Percentiles rank a stretch among this genome's conserved stretches.
Evolutionary conservation across 2,797 vertebrate species (phyloP).

Genomic region (Paguma larvata): DNA sequence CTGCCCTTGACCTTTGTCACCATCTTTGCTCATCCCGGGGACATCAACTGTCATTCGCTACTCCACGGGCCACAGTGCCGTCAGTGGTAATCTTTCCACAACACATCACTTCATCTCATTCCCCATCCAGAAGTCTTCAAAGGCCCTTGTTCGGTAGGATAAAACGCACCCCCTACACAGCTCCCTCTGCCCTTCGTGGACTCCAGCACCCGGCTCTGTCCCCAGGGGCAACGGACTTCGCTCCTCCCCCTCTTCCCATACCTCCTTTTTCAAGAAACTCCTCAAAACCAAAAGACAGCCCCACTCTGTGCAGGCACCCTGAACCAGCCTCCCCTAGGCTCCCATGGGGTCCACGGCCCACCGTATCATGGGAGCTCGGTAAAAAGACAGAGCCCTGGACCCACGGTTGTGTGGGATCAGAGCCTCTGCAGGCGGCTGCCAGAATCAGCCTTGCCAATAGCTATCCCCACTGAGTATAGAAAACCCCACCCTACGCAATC

Average conservation of each 20-base stretch:
- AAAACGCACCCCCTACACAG: not conserved
- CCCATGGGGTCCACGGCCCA: accelerated
- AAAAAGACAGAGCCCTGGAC: not conserved
- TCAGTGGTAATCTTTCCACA: not conserved
- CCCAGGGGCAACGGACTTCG: not conserved
- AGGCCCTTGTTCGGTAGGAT: not conserved
- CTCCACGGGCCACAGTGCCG: accelerated
- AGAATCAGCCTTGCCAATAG: not conserved
- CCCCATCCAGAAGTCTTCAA: not conserved
- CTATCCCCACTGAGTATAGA: not conserved
- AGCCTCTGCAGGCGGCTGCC: not conserved
- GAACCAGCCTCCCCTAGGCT: not conserved
- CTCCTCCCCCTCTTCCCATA: not conserved
- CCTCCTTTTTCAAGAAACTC: not conserved
- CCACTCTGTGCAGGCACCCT: not conserved
- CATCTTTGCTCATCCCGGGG: not conserved
- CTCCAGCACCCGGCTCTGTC: too few species aligned
- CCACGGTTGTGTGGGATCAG: not conserved
- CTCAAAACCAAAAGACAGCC: not conserved
- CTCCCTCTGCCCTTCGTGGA: too few species aligned
- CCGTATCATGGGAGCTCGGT: not conserved
- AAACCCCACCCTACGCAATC: accelerated
- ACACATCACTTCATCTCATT: not conserved
- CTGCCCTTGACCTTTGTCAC: not conserved
- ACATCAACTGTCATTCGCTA: not conserved